Conservation (phyloP, 1,140 invertebrate genomes). For the Scaptomyza hsui region DNA sequence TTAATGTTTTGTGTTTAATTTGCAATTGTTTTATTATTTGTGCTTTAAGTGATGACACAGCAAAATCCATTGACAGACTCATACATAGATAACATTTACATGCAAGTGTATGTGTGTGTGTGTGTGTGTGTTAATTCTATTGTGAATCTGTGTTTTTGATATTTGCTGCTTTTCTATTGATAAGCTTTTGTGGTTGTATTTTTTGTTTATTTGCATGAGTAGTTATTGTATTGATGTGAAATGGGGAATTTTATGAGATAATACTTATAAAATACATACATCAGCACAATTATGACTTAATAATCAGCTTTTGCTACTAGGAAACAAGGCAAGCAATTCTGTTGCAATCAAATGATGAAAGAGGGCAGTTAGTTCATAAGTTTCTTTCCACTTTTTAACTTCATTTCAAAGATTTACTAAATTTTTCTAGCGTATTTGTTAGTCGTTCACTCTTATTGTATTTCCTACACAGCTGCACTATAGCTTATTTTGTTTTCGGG, state of each 20-base stretch:
- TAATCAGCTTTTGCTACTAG: background rate
- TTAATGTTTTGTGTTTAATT: too few species aligned
- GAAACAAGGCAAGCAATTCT: background rate
- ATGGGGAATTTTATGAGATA: conserved; percentile 5
- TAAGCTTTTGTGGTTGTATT: conserved; percentile 33
- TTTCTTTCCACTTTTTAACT: too few species aligned
- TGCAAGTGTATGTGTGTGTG: background rate
- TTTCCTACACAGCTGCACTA: background rate
- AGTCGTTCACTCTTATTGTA: background rate
- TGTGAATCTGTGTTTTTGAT: conserved; percentile 12
- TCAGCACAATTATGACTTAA: background rate
- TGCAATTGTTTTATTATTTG: background rate
- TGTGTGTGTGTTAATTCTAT: background rate
- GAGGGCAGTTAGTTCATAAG: too few species aligned
- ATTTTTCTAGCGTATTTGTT: background rate
- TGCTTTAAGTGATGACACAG: background rate
- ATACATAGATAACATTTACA: too few species aligned
- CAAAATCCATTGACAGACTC: background rate
- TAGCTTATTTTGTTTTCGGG: background rate
- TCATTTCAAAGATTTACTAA: too few species aligned
- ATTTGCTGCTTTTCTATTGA: conserved; percentile 35
- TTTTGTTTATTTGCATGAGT: background rate
- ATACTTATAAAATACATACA: background rate
- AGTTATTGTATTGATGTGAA: background rate
- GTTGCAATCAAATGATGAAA: too few species aligned